Evolutionary conservation across 2,113 vertebrate genomes (phyloP), one percentile per base, ranked within the genome.

Genomic region (Cyrtonyx montezumae): DNA sequence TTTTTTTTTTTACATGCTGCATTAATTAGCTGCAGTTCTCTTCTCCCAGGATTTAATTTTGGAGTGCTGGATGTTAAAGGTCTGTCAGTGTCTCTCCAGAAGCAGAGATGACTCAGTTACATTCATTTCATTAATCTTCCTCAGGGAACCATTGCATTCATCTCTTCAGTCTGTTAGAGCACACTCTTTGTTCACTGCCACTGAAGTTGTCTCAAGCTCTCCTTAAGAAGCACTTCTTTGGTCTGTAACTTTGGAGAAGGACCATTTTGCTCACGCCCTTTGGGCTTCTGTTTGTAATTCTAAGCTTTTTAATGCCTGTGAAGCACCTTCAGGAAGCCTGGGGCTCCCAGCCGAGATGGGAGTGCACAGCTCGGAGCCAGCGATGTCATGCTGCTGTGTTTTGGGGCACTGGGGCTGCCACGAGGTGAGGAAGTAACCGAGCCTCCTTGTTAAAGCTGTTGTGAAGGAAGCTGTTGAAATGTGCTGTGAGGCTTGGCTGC

Each of bases 381-480:
- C 32, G 23, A 62, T 21, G 2, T 5, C 32, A 12, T 45, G 7
- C 30, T 75, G 11, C n/a, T 32, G 77, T 61, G 13, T 59, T 75
- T 6, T 37, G 11, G 73, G 58, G 48, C 36, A 28, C 9, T 0
- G 0, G 42, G 63, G 14, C 61, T 70, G 23, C 66, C 77, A 65
- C 76, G 86, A 88, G 61, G 69, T 43, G 68, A 66, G 67, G 83
- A 75, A 88, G 80, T 87, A 90, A 83, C 86, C 56, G 69, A 93
- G 81, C 71, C 55, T 71, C 56, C 53, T 90, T 66, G 40, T 42
- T 91, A 84, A 51, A 91, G 71, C 58, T 61, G 40, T 32, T 85
- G 66, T 78, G 66, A 88, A 45, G 84, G 74, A 48, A 88, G 68
- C 46, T 80, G 76, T 71, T 91, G 88, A 90, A 93, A 88, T 62